Evolutionary conservation across 2,888 invertebrate species (phyloP), one percentile per base, ranked within the genome.

Genomic region (Melanotus villosus): DNA sequence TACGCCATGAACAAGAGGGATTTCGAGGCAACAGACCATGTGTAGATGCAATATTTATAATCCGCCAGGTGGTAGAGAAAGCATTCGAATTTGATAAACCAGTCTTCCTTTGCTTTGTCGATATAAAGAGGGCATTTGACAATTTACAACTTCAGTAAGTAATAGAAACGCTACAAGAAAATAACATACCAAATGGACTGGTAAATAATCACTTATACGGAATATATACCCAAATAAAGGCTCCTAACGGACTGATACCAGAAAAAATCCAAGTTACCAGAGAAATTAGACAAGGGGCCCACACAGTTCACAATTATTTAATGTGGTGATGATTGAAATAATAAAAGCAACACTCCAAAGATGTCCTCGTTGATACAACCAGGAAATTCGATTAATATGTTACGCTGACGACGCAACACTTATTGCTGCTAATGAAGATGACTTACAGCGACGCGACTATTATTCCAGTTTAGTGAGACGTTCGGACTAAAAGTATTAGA

Each of bases 371-470:
- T 3, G 50, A 50, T 21, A 50, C 14, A 50, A 50, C 16, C 19
- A 50, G 14, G 21, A 26, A 50, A 50, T 50, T 23, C n/a, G 21
- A 26, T 23, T 21, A 50, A 50, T 50, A 30, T 54, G 54, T 32
- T 54, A 54, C 16, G 30, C 54, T 1, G 54, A 30, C 54, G 54
- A 54, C 30, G 54, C 54, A 54, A 54, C 30, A 7, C 54, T 54
- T 54, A 54, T 54, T 54, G 54, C 32, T 6, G 30, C 12, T 26
- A 32, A 32, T n/a, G 26, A 54, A 54, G 54, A 54, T 54, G 34
- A 32, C 32, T 7, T 32, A 38, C 38, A 38, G 38, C 38, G 38
- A 4, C n/a, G 38, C 38, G 38, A 4, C n/a, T 38, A 14, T 14
- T 38, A 54, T 54, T 54, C 12, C 32, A 54, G 7, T 30, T 54